Evolutionary conservation across 2,888 invertebrate species (phyloP).

Genomic region (Mechanitis messenoides): DNA sequence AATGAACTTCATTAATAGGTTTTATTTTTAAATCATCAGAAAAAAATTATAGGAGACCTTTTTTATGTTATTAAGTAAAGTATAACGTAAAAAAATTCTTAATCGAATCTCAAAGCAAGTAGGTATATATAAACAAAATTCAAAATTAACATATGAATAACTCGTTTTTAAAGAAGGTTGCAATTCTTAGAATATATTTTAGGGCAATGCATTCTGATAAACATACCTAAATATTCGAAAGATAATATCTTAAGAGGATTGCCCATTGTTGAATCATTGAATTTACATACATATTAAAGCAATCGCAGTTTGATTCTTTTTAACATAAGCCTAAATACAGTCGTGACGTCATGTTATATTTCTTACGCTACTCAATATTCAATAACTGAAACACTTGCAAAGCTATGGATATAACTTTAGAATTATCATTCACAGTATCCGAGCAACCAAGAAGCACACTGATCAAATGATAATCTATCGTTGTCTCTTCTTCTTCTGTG

Average conservation of each 20-base stretch:
- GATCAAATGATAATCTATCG: background rate
- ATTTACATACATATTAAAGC: background rate
- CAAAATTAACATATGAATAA: too few relatives aligned
- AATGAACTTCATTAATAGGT: background rate
- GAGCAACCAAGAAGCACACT: background rate
- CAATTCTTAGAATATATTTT: too few relatives aligned
- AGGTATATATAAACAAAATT: too few relatives aligned
- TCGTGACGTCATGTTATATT: constrained; percentile 65
- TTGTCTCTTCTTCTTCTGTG: background rate
- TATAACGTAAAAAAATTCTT: too few relatives aligned
- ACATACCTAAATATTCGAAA: too few relatives aligned
- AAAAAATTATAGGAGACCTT: too few relatives aligned
- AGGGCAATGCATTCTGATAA: too few relatives aligned
- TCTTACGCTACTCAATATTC: constrained; percentile 44
- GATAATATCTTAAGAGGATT: background rate
- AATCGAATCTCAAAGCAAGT: too few relatives aligned
- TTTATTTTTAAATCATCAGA: too few relatives aligned
- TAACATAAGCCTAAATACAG: constrained; percentile 23
- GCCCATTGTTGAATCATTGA: background rate
- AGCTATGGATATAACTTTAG: constrained; percentile 33
- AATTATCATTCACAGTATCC: constrained; percentile 36
- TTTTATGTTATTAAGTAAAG: too few relatives aligned
- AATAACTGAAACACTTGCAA: constrained; percentile 47
- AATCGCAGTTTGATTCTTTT: background rate
- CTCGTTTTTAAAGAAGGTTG: too few relatives aligned